Percentiles rank a stretch among this genome's conserved stretches.
Conservation (phyloP, 2,113 vertebrate genomes). For the Spermophilus dauricus region DNA sequence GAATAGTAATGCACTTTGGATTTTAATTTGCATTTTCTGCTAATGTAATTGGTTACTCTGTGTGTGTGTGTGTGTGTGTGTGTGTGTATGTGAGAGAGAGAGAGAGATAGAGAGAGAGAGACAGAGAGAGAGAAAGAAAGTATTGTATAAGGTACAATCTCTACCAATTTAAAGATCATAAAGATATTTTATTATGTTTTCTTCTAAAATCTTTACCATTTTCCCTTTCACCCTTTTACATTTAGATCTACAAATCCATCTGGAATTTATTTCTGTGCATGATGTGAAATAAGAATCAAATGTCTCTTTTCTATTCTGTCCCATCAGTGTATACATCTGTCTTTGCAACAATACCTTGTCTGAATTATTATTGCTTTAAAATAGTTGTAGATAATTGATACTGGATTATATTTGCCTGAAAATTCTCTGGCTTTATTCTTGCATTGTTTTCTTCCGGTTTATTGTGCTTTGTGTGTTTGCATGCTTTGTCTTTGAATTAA, state of each 20-base stretch:
- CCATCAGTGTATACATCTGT: neutral
- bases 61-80: too few relatives aligned
- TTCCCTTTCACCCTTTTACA: neutral
- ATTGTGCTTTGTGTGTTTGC: neutral
- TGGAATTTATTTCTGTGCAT: conserved; percentile 25
- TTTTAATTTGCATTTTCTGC: neutral
- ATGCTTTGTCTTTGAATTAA: neutral
- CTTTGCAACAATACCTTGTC: neutral
- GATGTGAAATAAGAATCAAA: neutral
- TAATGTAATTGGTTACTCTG: neutral
- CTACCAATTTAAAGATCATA: neutral
- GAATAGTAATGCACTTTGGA: neutral
- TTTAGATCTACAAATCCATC: neutral
- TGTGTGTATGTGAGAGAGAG: neutral
- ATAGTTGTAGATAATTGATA: neutral
- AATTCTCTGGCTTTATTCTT: conserved; percentile 8
- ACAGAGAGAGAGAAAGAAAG: neutral
- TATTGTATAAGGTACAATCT: neutral
- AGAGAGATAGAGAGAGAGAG: neutral
- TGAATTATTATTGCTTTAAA: conserved; percentile 18
- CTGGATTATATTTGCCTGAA: neutral
- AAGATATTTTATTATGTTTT: neutral
- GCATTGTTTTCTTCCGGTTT: conserved; percentile 12
- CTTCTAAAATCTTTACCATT: neutral
- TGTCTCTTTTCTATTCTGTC: neutral